A percentile compares a stretch with the other conserved stretches of the same genome.
Conservation (phyloP, 1,140 invertebrate genomes). For the Drosophila repleta region DNA sequence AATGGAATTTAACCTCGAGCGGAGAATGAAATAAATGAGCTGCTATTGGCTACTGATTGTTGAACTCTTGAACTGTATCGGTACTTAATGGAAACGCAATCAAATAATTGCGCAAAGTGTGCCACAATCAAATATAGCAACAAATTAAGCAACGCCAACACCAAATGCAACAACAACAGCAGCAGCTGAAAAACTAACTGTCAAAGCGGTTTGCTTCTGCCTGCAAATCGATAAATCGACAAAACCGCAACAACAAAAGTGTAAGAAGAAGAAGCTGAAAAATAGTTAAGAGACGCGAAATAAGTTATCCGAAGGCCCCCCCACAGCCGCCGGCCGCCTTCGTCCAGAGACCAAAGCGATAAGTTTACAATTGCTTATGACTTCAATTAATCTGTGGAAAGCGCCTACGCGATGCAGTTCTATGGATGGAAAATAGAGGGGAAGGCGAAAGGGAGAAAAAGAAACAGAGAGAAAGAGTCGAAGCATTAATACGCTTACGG, state of each 20-base stretch:
- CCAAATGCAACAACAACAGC: constrained; percentile 40
- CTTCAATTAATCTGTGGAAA: constrained; percentile 83
- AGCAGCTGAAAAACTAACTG: constrained; percentile 47
- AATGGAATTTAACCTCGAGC: constrained; percentile 57
- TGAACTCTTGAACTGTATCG: constrained; percentile 77
- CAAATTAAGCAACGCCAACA: constrained; percentile 76
- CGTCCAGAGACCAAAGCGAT: constrained; percentile 57
- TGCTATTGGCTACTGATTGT: constrained; percentile 73
- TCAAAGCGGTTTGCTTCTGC: constrained; percentile 35
- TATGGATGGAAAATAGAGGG: background rate
- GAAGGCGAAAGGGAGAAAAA: background rate
- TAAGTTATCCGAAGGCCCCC: constrained; percentile 49
- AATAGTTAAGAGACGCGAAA: constrained; percentile 43
- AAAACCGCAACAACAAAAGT: constrained; percentile 32
- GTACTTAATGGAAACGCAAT: constrained; percentile 81
- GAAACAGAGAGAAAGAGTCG: background rate
- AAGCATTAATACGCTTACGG: too few species aligned
- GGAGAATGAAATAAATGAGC: constrained; percentile 44
- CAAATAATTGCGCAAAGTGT: constrained; percentile 81
- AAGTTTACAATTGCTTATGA: constrained; percentile 83
- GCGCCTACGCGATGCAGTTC: constrained; percentile 69
- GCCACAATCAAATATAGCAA: constrained; percentile 81
- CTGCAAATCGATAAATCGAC: constrained; percentile 57
- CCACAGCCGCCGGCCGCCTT: background rate
- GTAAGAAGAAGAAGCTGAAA: constrained; percentile 25